Evolutionary conservation across 2,797 vertebrate species (phyloP), one percentile per base, ranked within the genome.

Genomic region (Myripristis murdjan): DNA sequence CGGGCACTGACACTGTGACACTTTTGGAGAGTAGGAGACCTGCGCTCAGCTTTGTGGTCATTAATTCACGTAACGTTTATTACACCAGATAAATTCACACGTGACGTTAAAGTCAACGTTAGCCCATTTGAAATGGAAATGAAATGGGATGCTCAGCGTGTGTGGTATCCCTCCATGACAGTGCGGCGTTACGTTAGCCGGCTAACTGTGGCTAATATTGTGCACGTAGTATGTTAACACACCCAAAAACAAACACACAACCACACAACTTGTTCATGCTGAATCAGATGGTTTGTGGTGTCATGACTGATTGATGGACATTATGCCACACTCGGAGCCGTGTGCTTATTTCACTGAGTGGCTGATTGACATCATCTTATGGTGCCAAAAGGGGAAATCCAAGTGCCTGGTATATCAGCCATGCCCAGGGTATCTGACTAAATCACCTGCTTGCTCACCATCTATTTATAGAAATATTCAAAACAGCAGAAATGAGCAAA

Each of bases 381-480:
- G 16, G 57, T 75, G 75, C 77, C 77, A 73, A 83, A 16, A 64
- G 89, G 91, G 89, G 89, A 91, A 91, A 80, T 86, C 90, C 90
- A 87, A 15, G 57, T n/a, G 44, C 24, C 73, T 75, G 46, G 5
- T 71, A 12, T 53, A 2, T 23, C 22, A 54, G 43, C 48, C n/a
- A 70, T 78, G 22, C 24, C 20, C 44, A 35, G 55, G 23, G n/a
- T 81, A 37, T 73, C 52, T 58, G 43, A 59, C 37, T 33, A 72
- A 76, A 54, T 79, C 57, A 67, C 23, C 57, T 24, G 53, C 73
- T 39, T 76, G 55, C 54, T 82, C 28, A 18, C 2, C 0, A 5
- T 54, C 23, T 88, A 77, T 76, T 80, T 80, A 70, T 77, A 76
- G 77, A 14, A 37, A 24, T 58, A 72, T 75, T 79, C 8, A 86